Evolutionary conservation across 2,888 invertebrate species (phyloP), one percentile per base, ranked within the genome.

Genomic region (Allolobophora icterica): DNA sequence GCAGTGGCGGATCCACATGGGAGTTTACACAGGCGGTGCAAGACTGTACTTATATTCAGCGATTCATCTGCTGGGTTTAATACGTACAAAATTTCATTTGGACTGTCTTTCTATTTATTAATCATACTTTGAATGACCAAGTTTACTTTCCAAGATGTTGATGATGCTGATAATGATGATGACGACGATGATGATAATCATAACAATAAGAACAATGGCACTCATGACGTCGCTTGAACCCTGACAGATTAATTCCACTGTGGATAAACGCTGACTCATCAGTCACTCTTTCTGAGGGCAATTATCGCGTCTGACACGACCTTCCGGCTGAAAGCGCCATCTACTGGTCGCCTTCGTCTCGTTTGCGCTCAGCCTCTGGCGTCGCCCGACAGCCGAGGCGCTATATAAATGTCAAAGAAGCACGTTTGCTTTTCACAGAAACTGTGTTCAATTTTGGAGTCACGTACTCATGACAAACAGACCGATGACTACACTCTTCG

Each of bases 151-250:
- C 30, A n/a, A 71, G n/a, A 71, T n/a, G 84, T 3, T 91, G 84
- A 84, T 87, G 45, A 84, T 91, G 45, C 40, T 87, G 19, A 40
- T 91, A 34, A 84, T 91, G 34, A 84, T 91, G 45, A 84, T 89
- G 84, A 84, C 91, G 45, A 40, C 91, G 87, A 42, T 91, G 89
- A 89, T 89, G 89, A 89, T 42, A 21, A 89, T 89, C 35, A 42
- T 34, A n/a, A 71, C 8, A 71, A 52, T 24, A 52, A 24, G 1
- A 52, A 6, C 24, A 24, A 52, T 52, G 52, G 1, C 21, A 24
- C 52, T 52, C 52, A 1, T 52, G 24, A 52, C 21, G 52, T 52
- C 45, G 21, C n/a, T 71, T 71, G n/a, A 30, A 71, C 30, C 11
- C 8, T n/a, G n/a, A n/a, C 8, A 11, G 71, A 30, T 71, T n/a